Evolutionary conservation across 2,888 invertebrate species (phyloP), one percentile per base, ranked within the genome.

Genomic region (Lasioglossum oenotherae): DNA sequence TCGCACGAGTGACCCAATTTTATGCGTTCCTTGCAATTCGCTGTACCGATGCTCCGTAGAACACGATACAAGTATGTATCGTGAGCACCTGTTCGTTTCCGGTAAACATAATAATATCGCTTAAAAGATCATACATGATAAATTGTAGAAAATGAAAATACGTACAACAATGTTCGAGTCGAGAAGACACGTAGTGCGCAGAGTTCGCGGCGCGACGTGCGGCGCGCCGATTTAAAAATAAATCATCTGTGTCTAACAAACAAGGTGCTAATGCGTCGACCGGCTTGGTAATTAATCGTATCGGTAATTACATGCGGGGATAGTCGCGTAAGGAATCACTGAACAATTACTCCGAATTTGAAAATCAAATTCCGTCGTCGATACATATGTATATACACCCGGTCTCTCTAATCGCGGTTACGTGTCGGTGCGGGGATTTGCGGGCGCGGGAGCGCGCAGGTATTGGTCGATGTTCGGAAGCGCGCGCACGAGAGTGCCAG

Each of bases 391-490:
- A 38, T 64, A n/a, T n/a, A n/a, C n/a, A 41, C 19, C 23, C 53
- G 35, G 19, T 67, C 67, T 57, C 8, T 3, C 27, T 76, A 49
- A 77, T 78, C 44, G 46, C 14, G 72, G n/a, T 74, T 44, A 44
- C 71, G 60, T 53, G 5, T 49, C 23, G 53, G 53, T 23, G 53
- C 53, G 53, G 53, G 10, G 53, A 44, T 53, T 53, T n/a, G 53
- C 53, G 57, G n/a, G 57, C 57, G 53, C 67, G n/a, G 44, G 27
- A 46, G 67, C 60, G 35, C 38, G 41, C 53, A 27, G 53, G 75
- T 74, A 71, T 81, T 85, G 79, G 86, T 78, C 78, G 75, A 69
- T 64, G 77, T 74, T 38, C 19, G 57, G 81, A 79, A 81, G 78
- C 77, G 86, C 78, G 81, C 79, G 86, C 80, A 78, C 60, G 49